A percentile compares a stretch with the other conserved stretches of the same genome.
phyloP scores from a whole-genome alignment of 37 sponge, comb jelly and placozoan genomes.

The Haliclona indistincta region DNA sequence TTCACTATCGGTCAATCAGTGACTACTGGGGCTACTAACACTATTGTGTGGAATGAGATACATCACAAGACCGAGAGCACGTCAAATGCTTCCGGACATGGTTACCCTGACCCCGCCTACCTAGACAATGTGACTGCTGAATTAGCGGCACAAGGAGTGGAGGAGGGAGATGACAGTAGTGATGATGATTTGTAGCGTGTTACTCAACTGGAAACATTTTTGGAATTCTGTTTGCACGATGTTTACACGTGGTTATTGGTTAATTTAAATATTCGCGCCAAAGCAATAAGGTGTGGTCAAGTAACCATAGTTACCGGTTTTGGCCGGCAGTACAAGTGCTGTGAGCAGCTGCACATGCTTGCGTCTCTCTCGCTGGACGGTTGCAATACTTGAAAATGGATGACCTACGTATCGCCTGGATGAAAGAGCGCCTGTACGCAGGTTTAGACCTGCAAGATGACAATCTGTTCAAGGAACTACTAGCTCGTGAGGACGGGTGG shows the following conservation, averaged over 20 bases:
- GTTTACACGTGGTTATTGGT: no score
- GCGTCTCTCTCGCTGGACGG: no score
- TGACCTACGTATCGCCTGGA: constrained; percentile 83
- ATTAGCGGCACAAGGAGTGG: constrained; percentile 92
- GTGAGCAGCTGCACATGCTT: no score
- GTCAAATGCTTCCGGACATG: constrained; percentile 80
- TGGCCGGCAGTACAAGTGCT: background rate
- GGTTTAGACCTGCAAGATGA: constrained; percentile 75
- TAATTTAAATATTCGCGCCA: no score
- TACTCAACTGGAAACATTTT: no score
- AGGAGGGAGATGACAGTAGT: constrained; percentile 6
- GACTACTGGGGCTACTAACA: constrained; percentile 83
- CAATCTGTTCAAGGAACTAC: constrained; percentile 67
- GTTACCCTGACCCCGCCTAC: constrained; percentile 97
- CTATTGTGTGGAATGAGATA: constrained; percentile 98
- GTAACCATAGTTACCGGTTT: background rate
- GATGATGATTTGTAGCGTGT: background rate
- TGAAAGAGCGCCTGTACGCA: constrained; percentile 74
- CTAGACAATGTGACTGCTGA: constrained; percentile 87
- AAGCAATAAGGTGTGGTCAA: no score
- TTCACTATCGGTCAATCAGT: constrained; percentile 96
- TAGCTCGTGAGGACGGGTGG: constrained; percentile 59
- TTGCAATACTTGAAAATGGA: constrained; percentile 72
- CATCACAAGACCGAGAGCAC: constrained; percentile 95
- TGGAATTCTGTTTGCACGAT: no score